These are phyloP conservation scores for Bombus fervidus DNA, from an alignment of 1,140 invertebrate genomes.

Conservation along the genomic window DNA sequence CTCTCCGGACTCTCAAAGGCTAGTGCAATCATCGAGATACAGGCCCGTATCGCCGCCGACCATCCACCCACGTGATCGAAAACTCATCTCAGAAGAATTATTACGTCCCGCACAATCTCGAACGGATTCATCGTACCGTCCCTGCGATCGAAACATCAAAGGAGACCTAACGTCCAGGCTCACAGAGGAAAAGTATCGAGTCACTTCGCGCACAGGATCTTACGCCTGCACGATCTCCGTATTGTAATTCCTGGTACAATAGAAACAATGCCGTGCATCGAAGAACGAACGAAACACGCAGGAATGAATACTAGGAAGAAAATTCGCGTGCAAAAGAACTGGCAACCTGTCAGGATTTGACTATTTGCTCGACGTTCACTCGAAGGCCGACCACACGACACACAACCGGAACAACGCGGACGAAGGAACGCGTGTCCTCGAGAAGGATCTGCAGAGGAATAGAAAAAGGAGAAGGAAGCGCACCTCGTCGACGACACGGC, in stretches of 20 bases:
- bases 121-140: neutral
- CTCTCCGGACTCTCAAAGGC: neutral
- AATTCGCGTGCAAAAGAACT: neutral
- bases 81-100: conserved; percentile 2
- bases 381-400: neutral
- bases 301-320: neutral
- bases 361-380: neutral
- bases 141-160: neutral
- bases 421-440: neutral
- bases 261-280: neutral
- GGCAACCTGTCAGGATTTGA: neutral
- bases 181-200: neutral
- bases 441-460: neutral
- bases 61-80: conserved; percentile 36
- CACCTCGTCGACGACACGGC: conserved; percentile 51
- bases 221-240: no score
- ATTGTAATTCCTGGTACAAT: neutral
- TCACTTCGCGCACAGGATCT: neutral
- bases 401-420: neutral
- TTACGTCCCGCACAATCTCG: neutral
- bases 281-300: neutral
- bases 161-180: conserved; percentile 35
- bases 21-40: neutral
- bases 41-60: neutral
- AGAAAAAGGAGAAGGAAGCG: neutral